Base-by-base conservation (phyloP, 2,888 invertebrate genomes). In the Prenolepis imparis region DNA sequence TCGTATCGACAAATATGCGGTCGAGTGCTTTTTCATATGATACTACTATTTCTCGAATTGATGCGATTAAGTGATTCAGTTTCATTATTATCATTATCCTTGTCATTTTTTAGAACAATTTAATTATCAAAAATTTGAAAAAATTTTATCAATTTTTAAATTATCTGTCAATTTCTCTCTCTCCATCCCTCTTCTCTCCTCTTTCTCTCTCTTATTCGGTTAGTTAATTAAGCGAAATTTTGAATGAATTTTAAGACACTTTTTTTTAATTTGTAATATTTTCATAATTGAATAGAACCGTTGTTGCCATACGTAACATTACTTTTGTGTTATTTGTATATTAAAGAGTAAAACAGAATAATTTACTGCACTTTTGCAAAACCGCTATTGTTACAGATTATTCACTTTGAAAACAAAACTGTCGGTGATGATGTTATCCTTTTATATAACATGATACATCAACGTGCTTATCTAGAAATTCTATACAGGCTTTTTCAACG, bases 261-360 rank as follows among this genome's bases (percentile, higher is more conserved):
- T 59, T 41, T 55, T 5, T 11, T 0, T 8, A 15, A 15, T 48
- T 52, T n/a, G 9, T 32, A 61, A 3, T 61, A 28, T 28, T 32
- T 28, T 39, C 3, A 41, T 21, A n/a, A 41, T 64, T 15, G 21
- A 21, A 32, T 61, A 39, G 9, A 55, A n/a, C 12, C 8, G n/a
- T 44, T 61, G 5, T 32, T 61, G 15, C 11, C 0, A 18, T 52
- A 21, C 6, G 21, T 32, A 32, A 68, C 28, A 18, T 68, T 68
- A 21, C 5, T 32, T 39, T 61, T 44, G 15, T 44, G 3, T 48
- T 11, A 32, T 63, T 21, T 74, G 12, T 28, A n/a, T 63, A 75
- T 52, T 75, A 39, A 52, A 18, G 18, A 11, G 24, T 21, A 28
- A 68, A 44, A n/a, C 21, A 18, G n/a, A 68, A 78, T 78, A 78